A percentile compares a stretch with the other conserved stretches of the same genome.
Evolutionary conservation across 2,113 vertebrate species (phyloP).

Genomic region (Solenodon paradoxus): DNA sequence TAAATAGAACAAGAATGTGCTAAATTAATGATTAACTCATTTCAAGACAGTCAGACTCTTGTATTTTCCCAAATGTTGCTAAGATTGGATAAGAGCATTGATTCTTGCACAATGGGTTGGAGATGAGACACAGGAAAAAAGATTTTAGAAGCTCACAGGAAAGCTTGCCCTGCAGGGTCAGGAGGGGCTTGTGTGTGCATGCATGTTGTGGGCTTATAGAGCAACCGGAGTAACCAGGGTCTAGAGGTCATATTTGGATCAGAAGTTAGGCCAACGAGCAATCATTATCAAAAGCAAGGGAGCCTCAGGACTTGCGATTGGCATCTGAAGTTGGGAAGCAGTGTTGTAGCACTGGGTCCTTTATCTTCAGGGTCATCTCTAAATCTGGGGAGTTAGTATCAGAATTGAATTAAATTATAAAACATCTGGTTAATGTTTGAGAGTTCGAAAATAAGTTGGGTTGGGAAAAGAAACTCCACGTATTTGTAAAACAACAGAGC

Average conservation of each 20-base stretch:
- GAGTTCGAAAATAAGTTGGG: neutral
- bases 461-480: neutral
- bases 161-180: neutral
- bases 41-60: constrained; percentile 18
- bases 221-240: accelerated
- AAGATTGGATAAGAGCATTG: neutral
- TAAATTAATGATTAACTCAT: constrained; percentile 56
- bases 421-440: neutral
- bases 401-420: neutral
- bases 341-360: neutral
- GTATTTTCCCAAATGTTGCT: constrained; percentile 38
- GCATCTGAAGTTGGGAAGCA: neutral
- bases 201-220: neutral
- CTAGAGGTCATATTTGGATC: neutral
- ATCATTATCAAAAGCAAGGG: neutral
- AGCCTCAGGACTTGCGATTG: neutral
- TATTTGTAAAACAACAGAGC: neutral
- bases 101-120: neutral
- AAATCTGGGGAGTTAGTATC: neutral
- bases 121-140: neutral
- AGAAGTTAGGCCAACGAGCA: neutral
- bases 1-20: constrained; percentile 60
- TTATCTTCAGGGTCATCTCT: neutral
- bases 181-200: neutral
- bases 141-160: neutral